Base-by-base conservation (phyloP, 2,797 vertebrate genomes). In the Pseudochirops cupreus region DNA sequence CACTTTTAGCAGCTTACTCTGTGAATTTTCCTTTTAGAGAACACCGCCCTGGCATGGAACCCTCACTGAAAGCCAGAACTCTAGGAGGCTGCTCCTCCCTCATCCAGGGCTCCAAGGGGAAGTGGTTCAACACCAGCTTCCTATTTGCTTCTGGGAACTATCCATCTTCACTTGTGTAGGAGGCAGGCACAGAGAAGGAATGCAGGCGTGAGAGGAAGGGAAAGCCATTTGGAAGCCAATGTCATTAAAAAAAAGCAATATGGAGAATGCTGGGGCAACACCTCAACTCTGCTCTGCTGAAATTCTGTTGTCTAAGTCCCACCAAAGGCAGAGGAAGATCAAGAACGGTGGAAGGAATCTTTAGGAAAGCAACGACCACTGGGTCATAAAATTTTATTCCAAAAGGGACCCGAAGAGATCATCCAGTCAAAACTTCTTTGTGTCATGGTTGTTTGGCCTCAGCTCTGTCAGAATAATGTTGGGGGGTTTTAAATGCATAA, bases 1-100 rank as follows among this genome's bases (percentile, higher is more conserved):
- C 55, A 2, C 93, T 97, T 96, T 97, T 97, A 97, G 94, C 89
- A 92, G 58, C 95, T 91, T 93, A 91, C 55, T 91, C 87, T 92
- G 55, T 56, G 94, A 94, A 92, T 95, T 94, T 96, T 94, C 95
- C 46, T 92, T 94, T n/a, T 52, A 28, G 5, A 46, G 31, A 91
- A 59, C 58, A 46, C 90, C 16, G 55, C 94, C 90, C 95, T 96
- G 97, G 96, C 95, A 94, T 2, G 90, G 56, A 96, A 95, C 29
- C 91, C 0, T 0, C 24, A 33, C 55, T 39, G 6, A 57, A 53
- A 1, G 0, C 94, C 57, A 54, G 95, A 94, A 90, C 91, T 95
- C 50, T 92, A 29, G 39, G 13, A 95, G 55, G 52, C 53, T 87
- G 91, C 58, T 92, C 53, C 82, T 56, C 95, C 91, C 94, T 29